Base-by-base conservation (phyloP, 2,113 vertebrate genomes). In the Neopipo cinnamomea region DNA sequence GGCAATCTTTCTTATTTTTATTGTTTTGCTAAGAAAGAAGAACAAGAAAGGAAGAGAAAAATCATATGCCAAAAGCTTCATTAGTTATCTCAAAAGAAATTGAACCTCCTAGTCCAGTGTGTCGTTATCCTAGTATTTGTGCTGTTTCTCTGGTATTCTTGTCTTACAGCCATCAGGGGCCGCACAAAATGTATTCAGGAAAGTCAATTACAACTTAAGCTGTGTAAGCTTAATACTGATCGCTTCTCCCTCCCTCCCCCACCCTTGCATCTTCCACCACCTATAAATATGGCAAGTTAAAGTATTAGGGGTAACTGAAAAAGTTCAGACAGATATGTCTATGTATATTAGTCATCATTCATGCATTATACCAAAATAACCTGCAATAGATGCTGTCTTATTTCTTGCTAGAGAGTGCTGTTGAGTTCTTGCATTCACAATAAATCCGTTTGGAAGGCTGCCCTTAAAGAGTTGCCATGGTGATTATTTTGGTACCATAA, bases 401-500 rank as follows among this genome's bases (percentile, higher is more conserved):
- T 84, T 97, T 94, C 95, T 96, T 95, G 92, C 95, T 97, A 97
- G 95, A 91, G 97, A 97, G 96, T 96, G 91, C 96, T 97, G 93
- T 96, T 91, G 97, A 97, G 97, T 98, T 97, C 96, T 95, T 97
- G 96, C 94, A 95, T 97, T 97, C 97, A 97, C 97, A 97, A 97
- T 97, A 96, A 97, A 96, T 97, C 94, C 95, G 92, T 96, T 97
- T 98, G 97, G 97, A 98, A 97, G 96, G 30, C 94, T 97, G 96
- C 97, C 97, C 96, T 97, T 95, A 73, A 80, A 96, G 96, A 93
- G 98, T 98, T 98, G 96, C 98, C 97, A 98, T 98, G 97, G 98
- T 96, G 97, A 98, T 98, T 98, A 96, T 98, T 98, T 98, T 98
- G 98, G 96, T 98, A 93, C 96, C 97, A 95, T 96, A 96, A 97